Conservation (phyloP, 2,888 invertebrate species). For the Temnothorax unifasciatus region DNA sequence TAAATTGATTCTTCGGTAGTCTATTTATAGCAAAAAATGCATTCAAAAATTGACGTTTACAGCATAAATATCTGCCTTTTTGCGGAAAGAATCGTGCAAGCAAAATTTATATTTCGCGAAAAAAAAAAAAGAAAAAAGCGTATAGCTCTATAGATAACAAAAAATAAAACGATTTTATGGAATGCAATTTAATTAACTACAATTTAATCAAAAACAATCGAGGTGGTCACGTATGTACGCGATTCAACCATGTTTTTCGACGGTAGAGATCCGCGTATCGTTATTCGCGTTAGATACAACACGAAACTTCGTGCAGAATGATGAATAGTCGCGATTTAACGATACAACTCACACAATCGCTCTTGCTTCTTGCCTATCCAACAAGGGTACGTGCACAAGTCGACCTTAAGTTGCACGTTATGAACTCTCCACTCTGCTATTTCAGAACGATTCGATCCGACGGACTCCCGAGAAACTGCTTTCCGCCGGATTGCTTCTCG, state of each 20-base stretch:
- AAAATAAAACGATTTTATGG: background rate
- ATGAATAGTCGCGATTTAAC: constrained; percentile 32
- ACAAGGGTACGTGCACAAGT: constrained; percentile 12
- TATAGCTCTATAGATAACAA: background rate
- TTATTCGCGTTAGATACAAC: constrained; percentile 5
- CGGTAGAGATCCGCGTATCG: background rate
- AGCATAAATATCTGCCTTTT: background rate
- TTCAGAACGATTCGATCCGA: constrained; percentile 39
- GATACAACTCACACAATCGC: background rate
- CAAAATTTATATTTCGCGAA: background rate
- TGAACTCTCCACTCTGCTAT: constrained; percentile 26
- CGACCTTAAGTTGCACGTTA: constrained; percentile 37
- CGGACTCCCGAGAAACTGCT: constrained; percentile 27
- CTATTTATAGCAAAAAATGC: background rate
- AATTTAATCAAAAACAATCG: background rate
- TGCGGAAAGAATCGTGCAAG: background rate
- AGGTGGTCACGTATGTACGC: background rate
- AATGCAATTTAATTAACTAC: constrained; percentile 13
- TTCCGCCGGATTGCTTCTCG: constrained; percentile 30
- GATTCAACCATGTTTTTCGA: background rate
- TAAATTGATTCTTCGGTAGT: background rate
- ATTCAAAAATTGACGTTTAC: background rate
- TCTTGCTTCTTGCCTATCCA: constrained; percentile 17
- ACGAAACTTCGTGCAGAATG: constrained; percentile 16
- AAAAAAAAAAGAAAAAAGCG: background rate